phyloP scores from a whole-genome alignment of 2,797 vertebrate species.

The Emys orbicularis region DNA sequence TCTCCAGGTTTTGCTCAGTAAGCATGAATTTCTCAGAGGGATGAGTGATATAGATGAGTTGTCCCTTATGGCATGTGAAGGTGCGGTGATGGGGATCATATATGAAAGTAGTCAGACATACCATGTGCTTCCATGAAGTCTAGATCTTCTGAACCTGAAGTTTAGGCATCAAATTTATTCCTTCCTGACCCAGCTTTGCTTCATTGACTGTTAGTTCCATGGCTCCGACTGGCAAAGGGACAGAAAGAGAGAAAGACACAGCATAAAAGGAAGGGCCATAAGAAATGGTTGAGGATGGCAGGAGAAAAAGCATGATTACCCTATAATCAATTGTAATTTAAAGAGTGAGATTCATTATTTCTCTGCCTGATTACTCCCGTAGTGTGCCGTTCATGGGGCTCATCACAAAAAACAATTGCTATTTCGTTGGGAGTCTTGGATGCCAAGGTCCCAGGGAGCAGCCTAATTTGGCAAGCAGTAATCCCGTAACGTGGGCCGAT shows the following conservation, averaged over 20 bases:
- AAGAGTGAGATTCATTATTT: neutral
- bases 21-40: neutral
- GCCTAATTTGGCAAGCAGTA: neutral
- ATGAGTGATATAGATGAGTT: neutral
- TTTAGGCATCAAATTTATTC: neutral
- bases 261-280: neutral
- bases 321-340: neutral
- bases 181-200: neutral
- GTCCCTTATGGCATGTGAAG: neutral
- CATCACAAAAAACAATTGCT: neutral
- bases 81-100: neutral
- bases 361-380: neutral
- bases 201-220: neutral
- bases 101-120: neutral
- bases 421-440: neutral
- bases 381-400: neutral
- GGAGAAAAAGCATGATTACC: neutral
- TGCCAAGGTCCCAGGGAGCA: neutral
- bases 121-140: neutral
- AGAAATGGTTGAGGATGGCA: neutral
- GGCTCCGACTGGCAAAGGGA: neutral
- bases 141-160: neutral
- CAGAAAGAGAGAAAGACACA: neutral
- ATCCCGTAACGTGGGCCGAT: no score
- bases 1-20: neutral